Evolutionary conservation across 2,113 vertebrate species (phyloP).

Genomic region (Seriola dumerili): DNA sequence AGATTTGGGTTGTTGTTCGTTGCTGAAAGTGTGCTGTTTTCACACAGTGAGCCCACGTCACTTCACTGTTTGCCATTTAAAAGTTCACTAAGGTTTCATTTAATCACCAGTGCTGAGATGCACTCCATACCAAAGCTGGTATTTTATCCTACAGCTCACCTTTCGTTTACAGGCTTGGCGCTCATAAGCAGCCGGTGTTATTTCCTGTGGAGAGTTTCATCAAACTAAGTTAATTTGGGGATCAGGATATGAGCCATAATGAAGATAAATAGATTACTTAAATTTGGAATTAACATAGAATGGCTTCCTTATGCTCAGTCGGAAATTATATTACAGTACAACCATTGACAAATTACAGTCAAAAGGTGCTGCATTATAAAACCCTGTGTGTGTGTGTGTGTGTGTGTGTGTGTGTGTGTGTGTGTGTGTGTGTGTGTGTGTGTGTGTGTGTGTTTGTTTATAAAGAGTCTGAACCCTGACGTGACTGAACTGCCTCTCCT

Average conservation of each 20-base stretch:
- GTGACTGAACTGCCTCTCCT: constrained; percentile 4
- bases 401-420: constrained; percentile 6
- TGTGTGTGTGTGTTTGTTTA: background rate
- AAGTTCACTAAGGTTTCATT: constrained; percentile 36
- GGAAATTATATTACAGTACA: constrained; percentile 45
- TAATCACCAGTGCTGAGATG: constrained; percentile 1
- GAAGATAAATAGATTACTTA: constrained; percentile 69
- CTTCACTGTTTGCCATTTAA: constrained; percentile 14
- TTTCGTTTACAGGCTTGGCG: constrained; percentile 16
- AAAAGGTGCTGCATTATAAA: constrained; percentile 21
- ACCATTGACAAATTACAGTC: constrained; percentile 21
- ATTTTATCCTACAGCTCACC: constrained; percentile 32
- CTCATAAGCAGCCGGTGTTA: constrained; percentile 15
- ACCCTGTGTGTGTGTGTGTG: constrained; percentile 21
- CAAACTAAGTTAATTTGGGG: constrained; percentile 53
- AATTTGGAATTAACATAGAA: constrained; percentile 42
- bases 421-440: constrained; percentile 21
- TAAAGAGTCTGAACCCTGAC: background rate
- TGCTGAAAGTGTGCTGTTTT: background rate
- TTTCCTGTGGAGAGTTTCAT: constrained; percentile 36
- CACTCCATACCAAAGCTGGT: background rate
- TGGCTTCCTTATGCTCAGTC: constrained; percentile 33
- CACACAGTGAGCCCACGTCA: background rate
- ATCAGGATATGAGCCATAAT: constrained; percentile 50
- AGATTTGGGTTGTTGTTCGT: constrained; percentile 9